phyloP scores from a whole-genome alignment of 92 coral and sea anemone genomes.

The Phenganax subtilis region DNA sequence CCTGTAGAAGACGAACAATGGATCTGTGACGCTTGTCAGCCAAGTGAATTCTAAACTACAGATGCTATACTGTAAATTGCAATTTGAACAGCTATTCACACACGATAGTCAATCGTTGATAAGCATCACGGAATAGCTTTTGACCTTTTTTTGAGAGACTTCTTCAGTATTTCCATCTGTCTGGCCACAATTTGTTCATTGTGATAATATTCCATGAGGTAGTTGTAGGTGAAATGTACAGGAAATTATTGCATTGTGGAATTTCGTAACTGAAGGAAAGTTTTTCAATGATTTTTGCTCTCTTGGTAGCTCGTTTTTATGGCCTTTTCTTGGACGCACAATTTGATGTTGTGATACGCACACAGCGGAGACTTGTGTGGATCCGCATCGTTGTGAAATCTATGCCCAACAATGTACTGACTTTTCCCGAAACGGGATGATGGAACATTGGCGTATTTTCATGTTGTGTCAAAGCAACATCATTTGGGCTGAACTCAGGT shows the following conservation, averaged over 20 bases:
- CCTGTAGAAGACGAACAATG: too few species aligned
- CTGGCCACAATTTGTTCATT: constrained; percentile 13
- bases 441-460: not conserved
- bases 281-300: constrained; percentile 40
- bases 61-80: not conserved
- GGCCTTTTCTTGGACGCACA: constrained; percentile 26
- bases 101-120: not conserved
- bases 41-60: not conserved
- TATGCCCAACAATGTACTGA: constrained; percentile 36
- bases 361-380: constrained; percentile 46
- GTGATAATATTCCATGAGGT: constrained; percentile 39
- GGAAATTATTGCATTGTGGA: constrained; percentile 39
- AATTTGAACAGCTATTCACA: not conserved
- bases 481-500: not conserved
- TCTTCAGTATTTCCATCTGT: not conserved
- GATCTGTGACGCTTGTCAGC: not conserved
- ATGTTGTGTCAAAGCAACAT: not conserved
- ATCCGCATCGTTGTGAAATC: constrained; percentile 35
- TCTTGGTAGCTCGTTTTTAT: constrained; percentile 47
- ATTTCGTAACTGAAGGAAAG: constrained; percentile 29
- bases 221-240: constrained; percentile 18
- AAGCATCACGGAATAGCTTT: not conserved
- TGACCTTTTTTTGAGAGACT: constrained; percentile 8
- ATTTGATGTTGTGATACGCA: constrained; percentile 31
- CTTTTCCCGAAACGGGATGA: constrained; percentile 24